Evolutionary conservation across 2,797 vertebrate genomes (phyloP).

Genomic region (Lemur catta): DNA sequence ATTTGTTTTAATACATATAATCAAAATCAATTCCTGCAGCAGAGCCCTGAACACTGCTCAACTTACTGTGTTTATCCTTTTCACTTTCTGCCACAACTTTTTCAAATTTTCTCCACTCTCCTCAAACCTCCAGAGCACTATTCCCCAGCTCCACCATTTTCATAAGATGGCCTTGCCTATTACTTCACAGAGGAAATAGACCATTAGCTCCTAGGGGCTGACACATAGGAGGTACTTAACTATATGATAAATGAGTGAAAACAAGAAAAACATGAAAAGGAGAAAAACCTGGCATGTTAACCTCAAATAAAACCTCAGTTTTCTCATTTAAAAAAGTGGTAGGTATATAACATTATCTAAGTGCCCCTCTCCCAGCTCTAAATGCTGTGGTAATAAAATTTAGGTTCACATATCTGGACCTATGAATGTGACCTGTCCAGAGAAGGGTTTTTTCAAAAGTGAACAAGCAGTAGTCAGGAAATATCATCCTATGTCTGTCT

Average conservation of each 20-base stretch:
- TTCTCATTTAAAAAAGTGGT: not conserved
- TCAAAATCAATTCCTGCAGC: not conserved
- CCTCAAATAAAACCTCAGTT: constrained; percentile 9
- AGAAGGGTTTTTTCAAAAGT: constrained; percentile 9
- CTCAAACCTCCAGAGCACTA: not conserved
- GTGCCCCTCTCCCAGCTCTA: not conserved
- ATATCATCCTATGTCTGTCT: constrained; percentile 3
- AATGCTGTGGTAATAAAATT: constrained; percentile 15
- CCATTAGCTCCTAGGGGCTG: not conserved
- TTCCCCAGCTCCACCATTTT: not conserved
- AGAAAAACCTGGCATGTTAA: not conserved
- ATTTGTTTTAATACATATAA: constrained; percentile 29
- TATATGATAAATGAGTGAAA: not conserved
- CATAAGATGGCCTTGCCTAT: constrained; percentile 26
- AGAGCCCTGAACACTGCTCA: not conserved
- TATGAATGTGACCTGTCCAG: constrained; percentile 5
- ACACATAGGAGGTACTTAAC: constrained; percentile 5
- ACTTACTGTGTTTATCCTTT: not conserved
- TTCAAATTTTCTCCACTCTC: not conserved
- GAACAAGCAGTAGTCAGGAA: not conserved
- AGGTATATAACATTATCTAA: not conserved
- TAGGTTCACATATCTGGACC: not conserved
- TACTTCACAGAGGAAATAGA: not conserved
- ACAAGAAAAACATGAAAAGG: not conserved
- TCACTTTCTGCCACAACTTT: not conserved